Base-by-base conservation (phyloP, 1,140 invertebrate species). In the Sarcophaga bullata region DNA sequence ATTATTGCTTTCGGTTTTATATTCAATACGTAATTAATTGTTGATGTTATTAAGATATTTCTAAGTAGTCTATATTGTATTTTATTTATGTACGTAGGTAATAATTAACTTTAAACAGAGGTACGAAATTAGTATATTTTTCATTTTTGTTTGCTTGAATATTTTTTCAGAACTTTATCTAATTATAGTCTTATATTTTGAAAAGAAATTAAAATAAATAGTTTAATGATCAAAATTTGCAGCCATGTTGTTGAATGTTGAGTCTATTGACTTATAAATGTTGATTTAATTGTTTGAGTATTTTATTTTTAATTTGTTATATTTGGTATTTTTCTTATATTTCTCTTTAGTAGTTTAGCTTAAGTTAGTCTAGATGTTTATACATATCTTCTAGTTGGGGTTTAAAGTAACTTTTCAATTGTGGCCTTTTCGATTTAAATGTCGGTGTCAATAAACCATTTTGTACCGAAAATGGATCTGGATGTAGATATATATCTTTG, bases 371-470 rank as follows among this genome's bases (percentile, higher is more conserved):
- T 85, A 90, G 85, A 85, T 92, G 91, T 86, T 92, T 92, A 91
- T 98, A 98, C 93, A 98, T 95, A 90, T 97, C 96, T 88, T 97
- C 96, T 85, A 98, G 92, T 89, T 97, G 95, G 11, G 95, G 95
- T 87, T 96, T 96, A 91, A 98, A 98, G 86, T 96, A 96, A 80
- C 94, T 95, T 90, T 95, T 96, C 81, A 98, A 93, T 90, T 98
- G 95, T 73, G 96, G 95, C 90, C 97, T 92, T 92, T 98, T 99
- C 83, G 96, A 94, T 91, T 99, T 99, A 88, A 99, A 92, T 68
- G 98, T 99, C 54, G 98, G 98, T 54, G 98, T 99, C 47, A 99
- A 91, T 17, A 99, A 93, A 83, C 96, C 97, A 91, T 99, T 99
- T 91, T 99, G 97, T 80, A 99, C 94, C 58, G 97, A 97, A 92